phyloP scores from a whole-genome alignment of 2,113 vertebrate species.

The Ochotona princeps region DNA sequence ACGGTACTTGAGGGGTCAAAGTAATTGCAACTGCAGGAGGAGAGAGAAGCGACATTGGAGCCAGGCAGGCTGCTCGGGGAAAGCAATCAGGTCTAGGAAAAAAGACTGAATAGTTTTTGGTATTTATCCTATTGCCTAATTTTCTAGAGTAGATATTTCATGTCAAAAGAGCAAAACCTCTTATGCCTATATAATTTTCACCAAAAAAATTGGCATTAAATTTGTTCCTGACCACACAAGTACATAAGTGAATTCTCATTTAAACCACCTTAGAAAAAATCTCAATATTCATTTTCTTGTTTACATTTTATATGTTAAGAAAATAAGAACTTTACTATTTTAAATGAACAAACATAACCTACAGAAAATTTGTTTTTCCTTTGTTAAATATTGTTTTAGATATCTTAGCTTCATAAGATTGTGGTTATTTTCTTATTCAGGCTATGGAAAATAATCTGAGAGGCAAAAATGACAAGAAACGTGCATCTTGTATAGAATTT shows the following conservation, averaged over 20 bases:
- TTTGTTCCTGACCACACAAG: not conserved
- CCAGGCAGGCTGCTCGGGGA: too few species aligned
- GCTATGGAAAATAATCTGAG: not conserved
- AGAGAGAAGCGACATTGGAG: too few species aligned
- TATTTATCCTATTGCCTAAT: not conserved
- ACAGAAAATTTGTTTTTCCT: not conserved
- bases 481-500: not conserved
- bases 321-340: not conserved
- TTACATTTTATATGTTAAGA: not conserved
- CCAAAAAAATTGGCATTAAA: not conserved
- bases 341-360: not conserved
- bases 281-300: not conserved
- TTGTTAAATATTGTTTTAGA: not conserved
- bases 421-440: not conserved
- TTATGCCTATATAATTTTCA: not conserved
- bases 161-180: not conserved
- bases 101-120: not conserved
- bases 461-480: not conserved
- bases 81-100: not conserved
- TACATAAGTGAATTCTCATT: not conserved
- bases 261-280: not conserved
- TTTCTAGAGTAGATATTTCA: not conserved
- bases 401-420: not conserved
- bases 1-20: too few species aligned
- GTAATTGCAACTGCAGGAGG: accelerated